Base-by-base conservation (phyloP, 2,888 invertebrate species). In the Hesperia comma region DNA sequence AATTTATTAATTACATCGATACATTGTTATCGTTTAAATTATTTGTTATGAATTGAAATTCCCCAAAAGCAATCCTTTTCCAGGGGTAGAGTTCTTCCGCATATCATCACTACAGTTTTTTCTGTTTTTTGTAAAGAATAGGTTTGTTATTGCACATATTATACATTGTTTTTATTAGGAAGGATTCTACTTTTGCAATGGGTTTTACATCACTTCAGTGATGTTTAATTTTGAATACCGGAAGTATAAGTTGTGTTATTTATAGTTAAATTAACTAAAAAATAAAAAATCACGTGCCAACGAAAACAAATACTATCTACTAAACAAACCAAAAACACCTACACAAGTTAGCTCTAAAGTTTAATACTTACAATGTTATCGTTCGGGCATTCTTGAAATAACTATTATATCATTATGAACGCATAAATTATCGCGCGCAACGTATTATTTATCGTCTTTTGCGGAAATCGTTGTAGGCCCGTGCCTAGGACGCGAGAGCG, bases 331-430 rank as follows among this genome's bases (percentile, higher is more conserved):
- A 1, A n/a, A 53, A 26, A 14, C n/a, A 21, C 14, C 21, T 32
- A 53, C 32, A 51, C 21, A n/a, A 21, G 26, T 54, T 61, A 61
- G 12, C 61, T 46, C 37, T 67, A 61, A 67, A 61, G 46, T 61
- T 66, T 26, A 73, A 82, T 86, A 88, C 88, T 88, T 80, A 89
- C 88, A 82, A 82, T 74, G 77, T 77, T 78, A 79, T 79, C 74
- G 74, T 78, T 83, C 76, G 79, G 75, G 74, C 72, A 75, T 80
- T 81, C 84, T 83, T 83, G 81, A 75, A 77, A 70, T 73, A 79
- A 79, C 72, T 77, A 75, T 74, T 72, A 63, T 46, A 53, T 51
- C 55, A 51, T 54, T 46, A 61, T 67, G 68, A 67, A 70, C 67
- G 63, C 74, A n/a, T 41, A 15, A 73, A 72, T 68, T 73, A 68